phyloP scores from a whole-genome alignment of 2,888 invertebrate genomes.

The Tridacna gigas region DNA sequence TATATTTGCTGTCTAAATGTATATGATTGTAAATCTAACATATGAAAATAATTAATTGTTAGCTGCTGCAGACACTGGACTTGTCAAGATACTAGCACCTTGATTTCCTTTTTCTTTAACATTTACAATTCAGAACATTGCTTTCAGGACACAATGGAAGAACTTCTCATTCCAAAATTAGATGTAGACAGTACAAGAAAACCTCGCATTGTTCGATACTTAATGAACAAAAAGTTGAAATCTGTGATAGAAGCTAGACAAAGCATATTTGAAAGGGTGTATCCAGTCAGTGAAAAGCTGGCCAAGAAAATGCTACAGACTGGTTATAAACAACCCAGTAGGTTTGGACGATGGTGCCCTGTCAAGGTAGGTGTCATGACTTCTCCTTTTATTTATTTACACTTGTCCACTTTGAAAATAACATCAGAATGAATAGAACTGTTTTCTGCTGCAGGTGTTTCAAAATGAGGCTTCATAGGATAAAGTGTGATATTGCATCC shows the following conservation, averaged over 20 bases:
- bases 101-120: too few relatives aligned
- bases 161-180: constrained; percentile 80
- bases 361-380: constrained; percentile 79
- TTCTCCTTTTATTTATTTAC: neutral
- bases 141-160: constrained; percentile 82
- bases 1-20: too few relatives aligned
- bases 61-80: too few relatives aligned
- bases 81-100: too few relatives aligned
- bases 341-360: constrained; percentile 85
- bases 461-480: too few relatives aligned
- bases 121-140: neutral
- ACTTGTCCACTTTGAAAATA: neutral
- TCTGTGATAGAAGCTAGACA: constrained; percentile 77
- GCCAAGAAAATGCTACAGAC: constrained; percentile 81
- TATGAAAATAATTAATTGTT: too few relatives aligned
- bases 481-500: too few relatives aligned
- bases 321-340: constrained; percentile 84
- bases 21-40: too few relatives aligned
- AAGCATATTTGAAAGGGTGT: constrained; percentile 84
- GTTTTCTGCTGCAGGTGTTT: too few relatives aligned
- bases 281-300: constrained; percentile 81
- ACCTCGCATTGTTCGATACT: constrained; percentile 83
- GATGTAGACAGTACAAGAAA: constrained; percentile 82
- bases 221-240: constrained; percentile 80
- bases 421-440: too few relatives aligned